Evolutionary conservation across 1,140 invertebrate genomes (phyloP), one percentile per base, ranked within the genome.

Genomic region (Drosophila sproati): DNA sequence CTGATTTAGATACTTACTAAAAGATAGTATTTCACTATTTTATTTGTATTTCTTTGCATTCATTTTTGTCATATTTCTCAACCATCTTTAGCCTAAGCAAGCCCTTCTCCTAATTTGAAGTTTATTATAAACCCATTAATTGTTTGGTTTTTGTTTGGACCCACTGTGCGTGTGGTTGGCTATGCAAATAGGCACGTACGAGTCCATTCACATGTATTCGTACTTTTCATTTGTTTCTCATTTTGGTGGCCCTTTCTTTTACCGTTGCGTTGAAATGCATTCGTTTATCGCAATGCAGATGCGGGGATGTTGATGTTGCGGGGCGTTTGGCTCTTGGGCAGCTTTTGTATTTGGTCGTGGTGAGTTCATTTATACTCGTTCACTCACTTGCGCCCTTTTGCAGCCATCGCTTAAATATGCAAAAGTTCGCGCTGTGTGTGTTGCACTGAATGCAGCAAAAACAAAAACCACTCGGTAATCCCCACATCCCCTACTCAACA

Each of bases 311-410:
- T 6, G 8, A 41, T 20, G 67, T 41, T 54, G 62, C 20, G 50
- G 47, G 54, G 52, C 62, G 28, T 45, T 20, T 34, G 31, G 41
- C 8, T 10, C 5, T 32, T 28, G 61, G 61, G 41, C 56, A 45
- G 72, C 67, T 57, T 72, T 68, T 57, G 62, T 63, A 68, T 66
- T 75, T 78, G 52, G 64, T 66, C 50, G 72, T 78, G 78, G 67
- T 78, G 85, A 89, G 86, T 89, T 89, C 86, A 89, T 89, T 89
- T 86, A 89, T 90, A 89, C 85, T 85, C 85, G 90, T 89, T 89
- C 85, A 89, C 78, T 89, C 85, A 89, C 80, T 88, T 71, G 83
- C 79, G 54, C 79, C 63, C 69, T 78, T 73, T 77, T 20, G 62
- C 63, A 66, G 71, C 71, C 73, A 47, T 59, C 77, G 82, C 67